Base-by-base conservation (phyloP, 2,888 invertebrate species). In the Philonicus albiceps region DNA sequence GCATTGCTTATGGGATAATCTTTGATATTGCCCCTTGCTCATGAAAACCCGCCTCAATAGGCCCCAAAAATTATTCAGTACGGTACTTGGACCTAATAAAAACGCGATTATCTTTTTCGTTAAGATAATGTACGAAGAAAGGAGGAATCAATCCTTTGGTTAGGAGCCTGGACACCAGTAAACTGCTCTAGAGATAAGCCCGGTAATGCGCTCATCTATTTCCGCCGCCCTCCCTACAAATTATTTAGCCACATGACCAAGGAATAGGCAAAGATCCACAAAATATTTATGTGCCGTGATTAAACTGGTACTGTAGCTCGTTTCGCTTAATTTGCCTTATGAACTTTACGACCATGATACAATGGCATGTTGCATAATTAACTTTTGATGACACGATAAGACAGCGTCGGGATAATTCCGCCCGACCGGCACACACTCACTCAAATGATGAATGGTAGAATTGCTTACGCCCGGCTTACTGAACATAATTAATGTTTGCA, bases 301-400 rank as follows among this genome's bases (percentile, higher is more conserved):
- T 81, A 55, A 81, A 64, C 81, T 30, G 43, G 64, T 2, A 64
- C 81, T 64, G 31, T 19, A 55, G 81, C 81, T 81, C 64, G 55
- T 81, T 55, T 64, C 55, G 81, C 55, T 81, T 55, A 81, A 81
- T 81, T 81, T 49, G 81, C 31, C 81, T 81, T 81, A 81, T 81
- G 55, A 81, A 81, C 64, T 81, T 81, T 64, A 81, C 34, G 53
- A 55, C 34, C 64, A 55, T 34, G 19, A 13, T 8, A 81, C 81
- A 81, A 81, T 81, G 37, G 53, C 49, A 34, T 81, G 81, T 81
- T 81, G 81, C 81, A 81, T 81, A 81, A 81, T 81, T 81, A 81
- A 81, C 55, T 81, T 49, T 55, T 81, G 81, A 81, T 81, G 81
- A 64, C 81, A 81, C 55, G 81, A 81, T 81, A 81, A 81, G 81